These are phyloP conservation scores for Synanthedon tipuliformis DNA, from an alignment of 2,888 invertebrate species.

Conservation along the genomic window DNA sequence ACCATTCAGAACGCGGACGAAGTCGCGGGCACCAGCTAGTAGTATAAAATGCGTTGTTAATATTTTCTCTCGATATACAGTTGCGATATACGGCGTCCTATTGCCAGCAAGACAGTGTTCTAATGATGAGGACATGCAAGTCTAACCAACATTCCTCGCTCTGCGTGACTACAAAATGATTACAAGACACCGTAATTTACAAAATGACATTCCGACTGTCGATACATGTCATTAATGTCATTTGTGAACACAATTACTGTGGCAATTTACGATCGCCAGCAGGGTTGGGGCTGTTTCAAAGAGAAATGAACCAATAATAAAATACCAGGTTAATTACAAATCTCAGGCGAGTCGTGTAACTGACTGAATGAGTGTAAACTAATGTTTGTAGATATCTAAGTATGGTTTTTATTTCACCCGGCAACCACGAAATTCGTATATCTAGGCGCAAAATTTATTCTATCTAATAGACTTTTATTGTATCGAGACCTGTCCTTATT, in stretches of 20 bases:
- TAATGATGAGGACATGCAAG: neutral
- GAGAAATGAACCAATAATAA: slow-evolving; percentile 8
- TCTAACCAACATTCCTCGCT: slow-evolving; percentile 29
- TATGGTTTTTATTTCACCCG: no score
- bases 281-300: slow-evolving; percentile 11
- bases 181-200: slow-evolving; percentile 41
- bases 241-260: slow-evolving; percentile 45
- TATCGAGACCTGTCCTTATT: no score
- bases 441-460: no score
- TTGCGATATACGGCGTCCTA: no score
- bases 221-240: slow-evolving; percentile 47
- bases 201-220: slow-evolving; percentile 53
- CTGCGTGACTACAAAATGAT: slow-evolving; percentile 37
- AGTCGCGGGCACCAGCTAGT: no score
- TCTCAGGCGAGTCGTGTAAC: neutral
- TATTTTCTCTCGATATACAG: no score
- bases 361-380: no score
- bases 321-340: slow-evolving; percentile 5
- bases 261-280: slow-evolving; percentile 26
- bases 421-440: no score
- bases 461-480: no score
- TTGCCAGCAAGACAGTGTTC: neutral
- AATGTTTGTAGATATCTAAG: no score
- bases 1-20: no score
- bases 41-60: no score